Percentiles rank a stretch among this genome's conserved stretches.
phyloP scores from a whole-genome alignment of 92 coral and sea anemone genomes.

The Palythoa caribaeorum region DNA sequence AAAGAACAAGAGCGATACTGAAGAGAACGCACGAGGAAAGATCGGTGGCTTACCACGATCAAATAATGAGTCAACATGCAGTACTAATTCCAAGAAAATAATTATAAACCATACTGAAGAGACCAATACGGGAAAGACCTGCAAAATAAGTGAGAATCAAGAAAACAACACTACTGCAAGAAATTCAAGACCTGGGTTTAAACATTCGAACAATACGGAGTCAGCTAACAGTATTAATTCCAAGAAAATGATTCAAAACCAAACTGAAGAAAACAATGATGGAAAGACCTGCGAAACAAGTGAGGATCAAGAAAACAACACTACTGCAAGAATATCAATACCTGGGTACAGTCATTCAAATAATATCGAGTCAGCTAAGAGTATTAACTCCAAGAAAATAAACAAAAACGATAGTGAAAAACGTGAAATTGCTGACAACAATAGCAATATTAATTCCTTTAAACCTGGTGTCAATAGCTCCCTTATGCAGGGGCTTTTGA shows the following conservation, averaged over 20 bases:
- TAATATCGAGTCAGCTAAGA: no score
- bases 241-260: not conserved
- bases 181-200: not conserved
- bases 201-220: not conserved
- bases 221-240: not conserved
- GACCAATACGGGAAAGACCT: not conserved
- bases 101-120: not conserved
- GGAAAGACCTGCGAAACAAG: not conserved
- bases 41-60: not conserved
- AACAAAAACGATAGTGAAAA: no score
- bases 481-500: slow-evolving; percentile 30
- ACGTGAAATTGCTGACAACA: no score
- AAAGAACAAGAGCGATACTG: not conserved
- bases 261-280: not conserved
- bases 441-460: not conserved
- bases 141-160: not conserved
- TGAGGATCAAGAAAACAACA: not conserved
- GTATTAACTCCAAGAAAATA: no score
- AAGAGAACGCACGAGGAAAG: not conserved
- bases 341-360: no score
- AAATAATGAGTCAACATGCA: not conserved
- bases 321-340: not conserved
- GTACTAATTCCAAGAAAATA: not conserved
- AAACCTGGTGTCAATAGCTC: slow-evolving; percentile 1
- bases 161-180: not conserved